phyloP scores from a whole-genome alignment of 64 coral and sea anemone species.

The Montipora sp. region DNA sequence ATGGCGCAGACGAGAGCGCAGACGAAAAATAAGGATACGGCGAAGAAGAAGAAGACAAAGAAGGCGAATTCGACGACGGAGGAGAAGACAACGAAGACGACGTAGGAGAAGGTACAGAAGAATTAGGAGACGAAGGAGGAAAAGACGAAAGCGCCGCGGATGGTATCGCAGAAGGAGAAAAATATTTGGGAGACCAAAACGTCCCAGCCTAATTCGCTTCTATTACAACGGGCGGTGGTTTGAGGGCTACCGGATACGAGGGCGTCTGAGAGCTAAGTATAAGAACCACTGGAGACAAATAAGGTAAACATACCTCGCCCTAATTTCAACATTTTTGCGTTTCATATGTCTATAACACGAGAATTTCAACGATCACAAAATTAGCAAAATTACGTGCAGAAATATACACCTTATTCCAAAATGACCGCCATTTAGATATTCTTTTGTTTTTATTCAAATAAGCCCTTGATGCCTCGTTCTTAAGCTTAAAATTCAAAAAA shows the following conservation, averaged over 20 bases:
- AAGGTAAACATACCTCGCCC: background rate
- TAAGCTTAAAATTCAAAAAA: too few species aligned
- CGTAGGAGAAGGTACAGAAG: slow-evolving; percentile 1
- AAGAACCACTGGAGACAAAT: background rate
- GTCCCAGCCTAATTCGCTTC: background rate
- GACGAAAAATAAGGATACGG: background rate
- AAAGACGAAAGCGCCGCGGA: background rate
- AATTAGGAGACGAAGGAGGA: background rate
- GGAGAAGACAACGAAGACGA: slow-evolving; percentile 18
- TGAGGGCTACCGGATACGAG: background rate
- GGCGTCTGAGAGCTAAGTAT: background rate
- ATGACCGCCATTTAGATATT: too few species aligned
- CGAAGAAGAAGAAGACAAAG: slow-evolving; percentile 1
- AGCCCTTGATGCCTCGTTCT: too few species aligned
- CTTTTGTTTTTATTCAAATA: too few species aligned
- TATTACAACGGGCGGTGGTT: background rate
- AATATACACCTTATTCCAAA: too few species aligned
- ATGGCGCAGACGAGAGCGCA: background rate
- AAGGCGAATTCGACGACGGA: slow-evolving; percentile 9
- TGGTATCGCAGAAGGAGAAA: background rate
- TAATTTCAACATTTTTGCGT: too few species aligned
- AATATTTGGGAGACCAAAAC: background rate
- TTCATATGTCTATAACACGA: too few species aligned
- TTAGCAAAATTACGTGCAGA: too few species aligned
- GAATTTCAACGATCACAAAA: too few species aligned